Evolutionary conservation across 2,888 invertebrate genomes (phyloP).

Genomic region (Eurytoma californica): DNA sequence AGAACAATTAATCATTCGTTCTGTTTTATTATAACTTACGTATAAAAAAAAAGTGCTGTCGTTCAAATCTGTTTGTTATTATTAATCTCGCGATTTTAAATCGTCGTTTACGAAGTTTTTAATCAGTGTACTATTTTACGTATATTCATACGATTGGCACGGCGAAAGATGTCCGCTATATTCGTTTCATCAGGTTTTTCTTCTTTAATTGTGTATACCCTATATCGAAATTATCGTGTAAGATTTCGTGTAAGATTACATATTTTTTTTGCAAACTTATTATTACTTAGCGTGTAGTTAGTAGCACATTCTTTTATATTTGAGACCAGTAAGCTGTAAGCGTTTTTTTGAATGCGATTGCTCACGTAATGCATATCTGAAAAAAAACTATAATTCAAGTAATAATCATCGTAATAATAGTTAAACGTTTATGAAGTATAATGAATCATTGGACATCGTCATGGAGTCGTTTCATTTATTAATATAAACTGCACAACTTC

Average conservation of each 20-base stretch:
- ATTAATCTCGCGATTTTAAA: background rate
- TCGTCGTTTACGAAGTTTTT: slow-evolving; percentile 20
- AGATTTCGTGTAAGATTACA: slow-evolving; percentile 48
- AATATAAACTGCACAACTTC: slow-evolving; percentile 57
- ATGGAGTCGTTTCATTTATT: slow-evolving; percentile 36
- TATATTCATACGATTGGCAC: slow-evolving; percentile 19
- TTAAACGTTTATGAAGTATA: slow-evolving; percentile 28
- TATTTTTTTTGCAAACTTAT: slow-evolving; percentile 39
- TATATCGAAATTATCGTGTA: slow-evolving; percentile 32
- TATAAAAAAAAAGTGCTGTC: slow-evolving; percentile 26
- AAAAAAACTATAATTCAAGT: slow-evolving; percentile 38
- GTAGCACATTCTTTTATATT: slow-evolving; percentile 56
- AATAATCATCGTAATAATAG: slow-evolving; percentile 37
- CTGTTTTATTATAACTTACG: slow-evolving; percentile 1
- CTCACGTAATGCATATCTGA: slow-evolving; percentile 48
- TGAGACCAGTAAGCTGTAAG: slow-evolving; percentile 52
- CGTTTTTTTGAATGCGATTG: slow-evolving; percentile 47
- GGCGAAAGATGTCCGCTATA: background rate
- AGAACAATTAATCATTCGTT: slow-evolving; percentile 24
- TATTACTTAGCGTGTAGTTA: slow-evolving; percentile 57
- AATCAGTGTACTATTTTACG: slow-evolving; percentile 11
- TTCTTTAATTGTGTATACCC: slow-evolving; percentile 30
- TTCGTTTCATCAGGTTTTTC: slow-evolving; percentile 21
- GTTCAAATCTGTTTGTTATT: background rate
- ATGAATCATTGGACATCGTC: slow-evolving; percentile 7